Evolutionary conservation across 1,140 invertebrate genomes (phyloP).

Genomic region (Nasonia giraulti): DNA sequence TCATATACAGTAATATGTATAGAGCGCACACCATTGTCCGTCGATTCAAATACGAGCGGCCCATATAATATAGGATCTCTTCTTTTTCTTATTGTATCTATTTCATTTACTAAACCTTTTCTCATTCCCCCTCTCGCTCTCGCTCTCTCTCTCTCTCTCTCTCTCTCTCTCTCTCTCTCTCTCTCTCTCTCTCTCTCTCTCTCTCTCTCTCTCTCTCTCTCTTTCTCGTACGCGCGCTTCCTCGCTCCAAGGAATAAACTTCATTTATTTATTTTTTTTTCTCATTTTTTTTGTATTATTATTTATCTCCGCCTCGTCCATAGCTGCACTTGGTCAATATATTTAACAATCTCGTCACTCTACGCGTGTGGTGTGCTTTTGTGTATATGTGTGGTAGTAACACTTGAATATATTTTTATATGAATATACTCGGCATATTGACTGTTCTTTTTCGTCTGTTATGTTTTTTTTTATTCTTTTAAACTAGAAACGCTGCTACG

Average conservation of each 20-base stretch:
- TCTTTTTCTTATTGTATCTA: constrained; percentile 23
- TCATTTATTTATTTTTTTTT: constrained; percentile 1
- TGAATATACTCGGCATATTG: constrained; percentile 43
- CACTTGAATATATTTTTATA: constrained; percentile 43
- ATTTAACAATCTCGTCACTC: constrained; percentile 46
- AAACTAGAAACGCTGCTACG: constrained; percentile 37
- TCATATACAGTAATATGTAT: constrained; percentile 53
- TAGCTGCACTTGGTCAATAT: constrained; percentile 38
- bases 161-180: too few relatives aligned
- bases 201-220: too few relatives aligned
- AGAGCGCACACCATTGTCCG: constrained; percentile 46
- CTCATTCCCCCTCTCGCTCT: not conserved
- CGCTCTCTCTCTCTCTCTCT: not conserved
- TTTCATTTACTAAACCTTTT: constrained; percentile 36
- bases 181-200: too few relatives aligned
- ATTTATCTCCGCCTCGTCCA: not conserved
- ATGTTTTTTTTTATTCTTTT: constrained; percentile 13
- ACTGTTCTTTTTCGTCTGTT: constrained; percentile 45
- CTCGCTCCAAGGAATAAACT: constrained; percentile 29
- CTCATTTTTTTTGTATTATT: constrained; percentile 21
- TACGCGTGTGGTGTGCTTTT: constrained; percentile 9
- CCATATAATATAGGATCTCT: constrained; percentile 36
- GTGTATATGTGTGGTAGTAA: constrained; percentile 25
- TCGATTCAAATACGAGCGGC: constrained; percentile 31
- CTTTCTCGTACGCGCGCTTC: not conserved